A percentile compares a stretch with the other conserved stretches of the same genome.
phyloP scores from a whole-genome alignment of 2,797 vertebrate genomes.

The Parotocinclus haroldoi region DNA sequence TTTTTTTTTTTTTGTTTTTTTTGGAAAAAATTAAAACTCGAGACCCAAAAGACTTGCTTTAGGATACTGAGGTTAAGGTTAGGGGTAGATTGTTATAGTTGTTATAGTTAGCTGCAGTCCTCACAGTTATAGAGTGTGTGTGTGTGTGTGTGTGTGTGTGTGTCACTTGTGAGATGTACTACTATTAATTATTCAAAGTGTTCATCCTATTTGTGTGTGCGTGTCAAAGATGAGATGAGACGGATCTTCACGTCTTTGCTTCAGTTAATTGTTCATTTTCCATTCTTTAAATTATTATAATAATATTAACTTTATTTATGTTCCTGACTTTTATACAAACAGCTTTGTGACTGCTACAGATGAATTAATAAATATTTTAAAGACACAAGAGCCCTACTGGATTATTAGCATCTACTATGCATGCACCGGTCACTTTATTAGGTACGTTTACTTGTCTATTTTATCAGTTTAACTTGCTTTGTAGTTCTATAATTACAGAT shows the following conservation, averaged over 20 bases:
- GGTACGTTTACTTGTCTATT: neutral
- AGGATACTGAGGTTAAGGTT: too few species aligned
- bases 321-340: conserved; percentile 60
- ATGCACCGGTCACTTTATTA: neutral
- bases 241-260: conserved; percentile 57
- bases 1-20: too few species aligned
- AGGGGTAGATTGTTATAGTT: too few species aligned
- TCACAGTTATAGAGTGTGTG: too few species aligned
- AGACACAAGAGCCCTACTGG: neutral
- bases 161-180: neutral
- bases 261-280: conserved; percentile 63
- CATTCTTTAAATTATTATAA: conserved; percentile 41
- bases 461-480: too few species aligned
- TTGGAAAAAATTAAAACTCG: too few species aligned
- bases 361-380: conserved; percentile 63
- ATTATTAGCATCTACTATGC: too few species aligned
- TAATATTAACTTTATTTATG: conserved; percentile 64
- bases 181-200: conserved; percentile 49
- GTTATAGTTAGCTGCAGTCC: too few species aligned
- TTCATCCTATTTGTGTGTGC: too few species aligned
- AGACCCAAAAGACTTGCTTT: too few species aligned
- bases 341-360: conserved; percentile 55
- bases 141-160: conserved; percentile 15
- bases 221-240: conserved; percentile 45
- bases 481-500: too few species aligned